phyloP scores from a whole-genome alignment of 2,888 invertebrate genomes.

The Apodemia duryi region DNA sequence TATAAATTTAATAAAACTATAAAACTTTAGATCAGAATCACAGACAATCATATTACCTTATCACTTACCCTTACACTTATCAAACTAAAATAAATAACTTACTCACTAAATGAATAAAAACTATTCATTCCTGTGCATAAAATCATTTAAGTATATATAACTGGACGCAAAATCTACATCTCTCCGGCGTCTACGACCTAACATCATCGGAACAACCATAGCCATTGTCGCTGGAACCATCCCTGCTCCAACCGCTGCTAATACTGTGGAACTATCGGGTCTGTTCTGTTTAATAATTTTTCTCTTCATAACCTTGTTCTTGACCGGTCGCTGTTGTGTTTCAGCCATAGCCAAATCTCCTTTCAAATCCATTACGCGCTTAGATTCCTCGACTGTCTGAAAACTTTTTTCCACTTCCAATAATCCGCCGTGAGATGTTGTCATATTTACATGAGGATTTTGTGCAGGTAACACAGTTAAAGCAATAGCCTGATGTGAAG shows the following conservation, averaged over 20 bases:
- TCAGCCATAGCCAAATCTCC: slow-evolving; percentile 52
- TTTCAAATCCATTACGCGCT: slow-evolving; percentile 59
- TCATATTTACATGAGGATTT: slow-evolving; percentile 80
- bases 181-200: slow-evolving; percentile 75
- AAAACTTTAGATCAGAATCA: slow-evolving; percentile 29
- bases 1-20: neutral
- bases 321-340: slow-evolving; percentile 49
- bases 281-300: slow-evolving; percentile 53
- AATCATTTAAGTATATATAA: slow-evolving; percentile 16
- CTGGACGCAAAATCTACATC: slow-evolving; percentile 33
- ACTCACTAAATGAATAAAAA: slow-evolving; percentile 9
- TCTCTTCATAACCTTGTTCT: slow-evolving; percentile 51
- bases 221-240: slow-evolving; percentile 91
- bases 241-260: slow-evolving; percentile 87
- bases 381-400: slow-evolving; percentile 83
- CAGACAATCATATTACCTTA: slow-evolving; percentile 24
- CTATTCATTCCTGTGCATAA: slow-evolving; percentile 17
- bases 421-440: slow-evolving; percentile 85
- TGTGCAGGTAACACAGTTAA: slow-evolving; percentile 87
- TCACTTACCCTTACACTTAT: neutral
- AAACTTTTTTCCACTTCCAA: slow-evolving; percentile 86
- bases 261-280: slow-evolving; percentile 80
- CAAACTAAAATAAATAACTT: slow-evolving; percentile 18
- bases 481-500: slow-evolving; percentile 77
- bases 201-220: slow-evolving; percentile 87